Base-by-base conservation (phyloP, 2,113 vertebrate genomes). In the Gavialis gangeticus region DNA sequence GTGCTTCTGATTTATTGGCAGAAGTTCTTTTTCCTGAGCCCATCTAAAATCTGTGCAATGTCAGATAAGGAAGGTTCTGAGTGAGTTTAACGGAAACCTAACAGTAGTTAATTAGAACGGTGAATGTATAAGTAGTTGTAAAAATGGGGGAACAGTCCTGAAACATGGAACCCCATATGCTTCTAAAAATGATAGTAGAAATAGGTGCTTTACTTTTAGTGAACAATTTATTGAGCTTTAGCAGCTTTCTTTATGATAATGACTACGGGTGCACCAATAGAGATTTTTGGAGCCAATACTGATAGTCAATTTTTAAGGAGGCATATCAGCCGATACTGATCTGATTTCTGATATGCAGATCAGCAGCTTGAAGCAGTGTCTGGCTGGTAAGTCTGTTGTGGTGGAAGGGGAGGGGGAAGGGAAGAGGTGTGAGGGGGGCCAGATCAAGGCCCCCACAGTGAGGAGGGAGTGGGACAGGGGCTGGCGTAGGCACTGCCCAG, bases 141-240 rank as follows among this genome's bases (percentile, higher is more conserved):
- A 94, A 84, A 84, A 64, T 77, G 91, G 67, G 84, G 89, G 93
- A 58, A 95, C 80, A 91, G 92, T 69, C 89, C 78, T 96, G 89
- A 93, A 96, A 89, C 78, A 64, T 93, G 83, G 66, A 81, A 91
- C 0, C 0, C 77, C 57, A 5, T 93, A 87, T 89, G 82, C 89
- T 94, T 94, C 91, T 95, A 46, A 46, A 46, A 46, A 46, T 46
- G 46, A 46, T 46, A 46, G 7, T 46, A 46, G 46, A 46, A 46
- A 46, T 46, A 46, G 46, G 46, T 46, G 46, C 46, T 46, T 46
- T 46, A 60, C 95, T 94, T 95, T 90, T 94, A 91, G 87, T 94
- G 82, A 95, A 91, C 92, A 46, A 46, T 46, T 96, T 95, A 95
- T 93, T 93, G 92, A 95, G 92, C 93, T 92, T 93, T 95, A 96